These are phyloP conservation scores for Meriones psammophilus DNA, from an alignment of 2,797 vertebrate species.

Conservation along the genomic window DNA sequence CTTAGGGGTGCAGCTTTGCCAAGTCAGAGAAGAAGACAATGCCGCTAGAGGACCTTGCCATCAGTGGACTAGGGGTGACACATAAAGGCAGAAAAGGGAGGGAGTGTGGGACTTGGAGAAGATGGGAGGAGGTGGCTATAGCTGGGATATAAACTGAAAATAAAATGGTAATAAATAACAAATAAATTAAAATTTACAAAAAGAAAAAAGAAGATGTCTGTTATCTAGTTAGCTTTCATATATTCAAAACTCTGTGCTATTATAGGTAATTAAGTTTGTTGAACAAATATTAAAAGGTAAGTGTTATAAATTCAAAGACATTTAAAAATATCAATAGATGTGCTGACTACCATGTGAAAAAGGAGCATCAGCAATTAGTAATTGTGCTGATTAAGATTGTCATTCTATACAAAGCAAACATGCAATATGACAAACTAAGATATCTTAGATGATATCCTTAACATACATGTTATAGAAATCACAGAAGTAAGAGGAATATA, in stretches of 20 bases:
- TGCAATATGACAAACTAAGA: not conserved
- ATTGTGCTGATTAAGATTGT: not conserved
- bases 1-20: too few relatives aligned
- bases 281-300: not conserved
- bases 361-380: not conserved
- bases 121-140: too few relatives aligned
- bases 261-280: not conserved
- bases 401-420: too few relatives aligned
- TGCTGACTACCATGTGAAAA: not conserved
- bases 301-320: not conserved
- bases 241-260: not conserved
- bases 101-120: too few relatives aligned
- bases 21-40: too few relatives aligned
- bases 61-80: too few relatives aligned
- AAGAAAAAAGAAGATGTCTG: not conserved
- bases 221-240: not conserved
- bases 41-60: too few relatives aligned
- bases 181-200: too few relatives aligned
- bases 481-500: not conserved
- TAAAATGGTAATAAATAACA: too few relatives aligned
- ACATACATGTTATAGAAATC: not conserved
- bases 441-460: not conserved
- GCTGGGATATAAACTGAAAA: too few relatives aligned
- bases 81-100: too few relatives aligned
- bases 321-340: not conserved